These are phyloP conservation scores for Polypterus bichir DNA, from an alignment of 2,113 vertebrate species.

Conservation along the genomic window DNA sequence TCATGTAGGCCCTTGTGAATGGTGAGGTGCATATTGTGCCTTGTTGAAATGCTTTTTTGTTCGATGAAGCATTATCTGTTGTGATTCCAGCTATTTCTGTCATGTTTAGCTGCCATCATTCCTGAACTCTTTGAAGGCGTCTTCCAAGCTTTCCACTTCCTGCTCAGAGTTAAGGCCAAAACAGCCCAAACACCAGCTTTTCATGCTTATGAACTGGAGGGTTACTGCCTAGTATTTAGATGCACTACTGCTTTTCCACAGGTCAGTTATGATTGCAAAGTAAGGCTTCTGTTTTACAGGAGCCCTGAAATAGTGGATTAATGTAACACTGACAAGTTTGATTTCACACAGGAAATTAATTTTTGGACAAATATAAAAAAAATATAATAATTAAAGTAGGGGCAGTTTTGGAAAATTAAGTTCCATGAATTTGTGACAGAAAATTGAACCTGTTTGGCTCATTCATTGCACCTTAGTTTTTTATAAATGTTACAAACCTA, in stretches of 20 bases:
- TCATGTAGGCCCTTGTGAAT: slow-evolving; percentile 17
- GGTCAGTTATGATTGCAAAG: not conserved
- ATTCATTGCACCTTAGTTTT: no score
- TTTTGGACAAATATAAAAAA: no score
- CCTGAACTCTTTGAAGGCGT: slow-evolving; percentile 11
- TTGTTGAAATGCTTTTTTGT: slow-evolving; percentile 14
- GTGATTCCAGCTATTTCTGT: slow-evolving; percentile 16
- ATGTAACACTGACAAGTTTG: no score
- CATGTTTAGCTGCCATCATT: slow-evolving; percentile 12
- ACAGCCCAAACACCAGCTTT: slow-evolving; percentile 11
- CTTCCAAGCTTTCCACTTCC: slow-evolving; percentile 11
- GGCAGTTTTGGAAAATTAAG: no score
- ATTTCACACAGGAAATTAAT: no score
- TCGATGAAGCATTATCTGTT: slow-evolving; percentile 19
- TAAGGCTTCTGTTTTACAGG: no score
- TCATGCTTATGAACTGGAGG: not conserved
- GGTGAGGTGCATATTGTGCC: slow-evolving; percentile 5
- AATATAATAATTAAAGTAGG: no score
- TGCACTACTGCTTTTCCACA: slow-evolving; percentile 8
- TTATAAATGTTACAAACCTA: no score
- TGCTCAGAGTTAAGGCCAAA: not conserved
- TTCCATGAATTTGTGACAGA: no score
- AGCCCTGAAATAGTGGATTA: no score
- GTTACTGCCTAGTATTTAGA: slow-evolving; percentile 8
- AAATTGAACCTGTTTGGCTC: no score